Evolutionary conservation across 2,888 invertebrate genomes (phyloP).

Genomic region (Drosophila cracens): DNA sequence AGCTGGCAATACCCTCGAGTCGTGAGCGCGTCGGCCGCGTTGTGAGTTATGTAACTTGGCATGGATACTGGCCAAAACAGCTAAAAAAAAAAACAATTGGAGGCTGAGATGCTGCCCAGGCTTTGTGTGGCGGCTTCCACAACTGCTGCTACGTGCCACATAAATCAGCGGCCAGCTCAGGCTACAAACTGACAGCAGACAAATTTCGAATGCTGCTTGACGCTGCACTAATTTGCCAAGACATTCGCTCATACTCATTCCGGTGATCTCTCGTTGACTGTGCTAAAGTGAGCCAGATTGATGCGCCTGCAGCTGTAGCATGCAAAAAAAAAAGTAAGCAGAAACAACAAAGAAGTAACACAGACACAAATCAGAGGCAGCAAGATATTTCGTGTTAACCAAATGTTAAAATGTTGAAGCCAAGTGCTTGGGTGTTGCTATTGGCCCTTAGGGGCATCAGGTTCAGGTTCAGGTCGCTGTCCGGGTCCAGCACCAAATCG

Average conservation of each 20-base stretch:
- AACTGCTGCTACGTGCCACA: constrained; percentile 71
- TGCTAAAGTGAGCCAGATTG: constrained; percentile 70
- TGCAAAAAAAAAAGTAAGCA: constrained; percentile 22
- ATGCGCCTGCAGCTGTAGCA: constrained; percentile 72
- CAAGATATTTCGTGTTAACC: constrained; percentile 76
- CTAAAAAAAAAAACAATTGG: constrained; percentile 53
- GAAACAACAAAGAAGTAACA: constrained; percentile 19
- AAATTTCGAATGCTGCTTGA: constrained; percentile 74
- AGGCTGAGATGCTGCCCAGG: constrained; percentile 39
- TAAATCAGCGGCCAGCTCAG: constrained; percentile 72
- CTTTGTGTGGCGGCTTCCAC: constrained; percentile 17
- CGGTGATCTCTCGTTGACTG: constrained; percentile 55
- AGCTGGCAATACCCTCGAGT: constrained; percentile 77
- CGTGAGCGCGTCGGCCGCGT: constrained; percentile 55
- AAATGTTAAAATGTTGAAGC: constrained; percentile 75
- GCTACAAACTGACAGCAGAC: constrained; percentile 79
- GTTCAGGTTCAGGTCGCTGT: constrained; percentile 12
- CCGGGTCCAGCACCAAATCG: constrained; percentile 10
- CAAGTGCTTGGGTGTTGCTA: constrained; percentile 75
- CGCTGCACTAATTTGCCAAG: constrained; percentile 81
- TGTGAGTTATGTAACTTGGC: constrained; percentile 76
- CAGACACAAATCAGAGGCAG: constrained; percentile 72
- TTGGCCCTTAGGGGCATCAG: constrained; percentile 50
- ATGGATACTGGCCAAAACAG: constrained; percentile 55
- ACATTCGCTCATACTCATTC: constrained; percentile 75